Percentiles rank a stretch among this genome's conserved stretches.
These are phyloP conservation scores for Lepus oiostolus DNA, from an alignment of 2,797 vertebrate species.

Conservation along the genomic window DNA sequence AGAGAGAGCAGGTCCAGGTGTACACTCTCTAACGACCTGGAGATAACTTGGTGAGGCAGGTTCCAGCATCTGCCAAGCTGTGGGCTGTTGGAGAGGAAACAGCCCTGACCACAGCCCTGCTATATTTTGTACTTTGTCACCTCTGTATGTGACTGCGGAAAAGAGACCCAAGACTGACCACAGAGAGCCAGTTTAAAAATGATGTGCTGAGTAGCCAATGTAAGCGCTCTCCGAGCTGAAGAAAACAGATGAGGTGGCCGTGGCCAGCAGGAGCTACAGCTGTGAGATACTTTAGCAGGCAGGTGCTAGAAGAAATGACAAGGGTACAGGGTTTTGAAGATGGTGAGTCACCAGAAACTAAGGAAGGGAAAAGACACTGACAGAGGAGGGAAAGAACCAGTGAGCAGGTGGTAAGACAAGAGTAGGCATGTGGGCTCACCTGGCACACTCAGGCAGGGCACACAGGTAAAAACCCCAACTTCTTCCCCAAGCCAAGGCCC, in stretches of 20 bases:
- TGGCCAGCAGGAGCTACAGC: neutral
- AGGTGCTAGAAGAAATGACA: neutral
- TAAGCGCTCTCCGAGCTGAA: neutral
- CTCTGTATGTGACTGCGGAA: neutral
- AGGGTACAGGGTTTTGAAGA: neutral
- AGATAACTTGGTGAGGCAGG: neutral
- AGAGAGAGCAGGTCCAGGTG: neutral
- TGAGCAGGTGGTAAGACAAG: neutral
- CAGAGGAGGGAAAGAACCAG: neutral
- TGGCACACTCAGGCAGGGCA: neutral
- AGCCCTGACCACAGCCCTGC: no score
- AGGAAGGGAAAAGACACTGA: neutral
- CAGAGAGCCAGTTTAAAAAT: neutral
- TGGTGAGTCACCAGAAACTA: slow-evolving; percentile 37
- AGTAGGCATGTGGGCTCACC: no score
- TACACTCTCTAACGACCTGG: neutral
- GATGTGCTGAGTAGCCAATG: neutral
- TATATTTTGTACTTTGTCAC: neutral
- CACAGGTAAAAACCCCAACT: neutral
- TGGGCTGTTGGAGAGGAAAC: neutral
- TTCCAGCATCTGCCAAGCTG: neutral
- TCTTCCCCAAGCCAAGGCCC: neutral
- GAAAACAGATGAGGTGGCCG: neutral
- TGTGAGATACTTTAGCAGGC: neutral
- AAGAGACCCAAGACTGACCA: no score